A percentile compares a stretch with the other conserved stretches of the same genome.
Conservation (phyloP, 2,113 vertebrate genomes). For the Hucho hucho region DNA sequence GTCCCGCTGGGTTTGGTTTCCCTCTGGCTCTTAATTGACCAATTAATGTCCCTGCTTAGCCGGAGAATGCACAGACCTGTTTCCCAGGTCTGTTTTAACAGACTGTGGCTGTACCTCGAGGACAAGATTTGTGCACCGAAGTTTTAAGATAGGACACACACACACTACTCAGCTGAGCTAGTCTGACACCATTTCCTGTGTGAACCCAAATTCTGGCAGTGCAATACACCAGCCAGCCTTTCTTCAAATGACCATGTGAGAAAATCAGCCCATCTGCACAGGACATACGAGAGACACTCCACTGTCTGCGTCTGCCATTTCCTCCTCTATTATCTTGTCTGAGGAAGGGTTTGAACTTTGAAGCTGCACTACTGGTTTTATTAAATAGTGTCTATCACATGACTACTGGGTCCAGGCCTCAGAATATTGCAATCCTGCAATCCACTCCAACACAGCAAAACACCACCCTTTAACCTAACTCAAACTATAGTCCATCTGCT, state of each 20-base stretch:
- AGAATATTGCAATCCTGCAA: conserved; percentile 35
- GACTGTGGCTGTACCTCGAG: too few relatives aligned
- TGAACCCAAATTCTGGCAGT: neutral
- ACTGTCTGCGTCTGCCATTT: neutral
- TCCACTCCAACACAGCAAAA: conserved; percentile 31
- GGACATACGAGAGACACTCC: neutral
- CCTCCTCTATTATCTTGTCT: neutral
- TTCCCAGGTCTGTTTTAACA: too few relatives aligned
- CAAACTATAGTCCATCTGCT: conserved; percentile 41
- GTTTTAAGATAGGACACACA: too few relatives aligned
- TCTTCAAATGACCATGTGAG: neutral
- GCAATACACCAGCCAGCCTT: neutral
- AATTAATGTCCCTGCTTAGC: too few relatives aligned
- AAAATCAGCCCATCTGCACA: neutral
- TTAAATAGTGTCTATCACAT: neutral
- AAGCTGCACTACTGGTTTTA: neutral
- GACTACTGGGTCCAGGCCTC: neutral
- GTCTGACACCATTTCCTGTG: neutral
- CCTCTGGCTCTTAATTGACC: too few relatives aligned
- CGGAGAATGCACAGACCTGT: too few relatives aligned
- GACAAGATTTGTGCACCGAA: too few relatives aligned
- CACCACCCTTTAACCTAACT: conserved; percentile 43
- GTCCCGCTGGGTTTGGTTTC: too few relatives aligned
- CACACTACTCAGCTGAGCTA: neutral
- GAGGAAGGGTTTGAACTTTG: neutral